Percentiles rank a stretch among this genome's conserved stretches.
These are phyloP conservation scores for Spea bombifrons DNA, from an alignment of 2,113 vertebrate species.

Conservation along the genomic window DNA sequence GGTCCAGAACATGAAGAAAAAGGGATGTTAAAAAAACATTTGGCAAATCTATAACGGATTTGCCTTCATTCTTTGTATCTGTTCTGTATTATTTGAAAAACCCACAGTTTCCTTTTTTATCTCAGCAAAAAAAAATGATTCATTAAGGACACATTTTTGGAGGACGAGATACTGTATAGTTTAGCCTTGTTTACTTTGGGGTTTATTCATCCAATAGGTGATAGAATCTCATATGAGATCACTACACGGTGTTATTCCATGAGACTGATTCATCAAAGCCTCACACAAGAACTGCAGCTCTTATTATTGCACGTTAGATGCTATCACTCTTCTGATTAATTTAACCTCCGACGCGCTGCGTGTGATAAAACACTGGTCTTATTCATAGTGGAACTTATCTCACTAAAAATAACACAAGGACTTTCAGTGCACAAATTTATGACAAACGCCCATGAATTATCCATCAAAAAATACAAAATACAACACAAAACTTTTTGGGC, in stretches of 20 bases:
- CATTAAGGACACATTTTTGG: neutral
- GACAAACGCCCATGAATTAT: no score
- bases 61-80: no score
- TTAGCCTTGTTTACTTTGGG: neutral
- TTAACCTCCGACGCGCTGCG: neutral
- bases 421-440: no score
- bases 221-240: neutral
- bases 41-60: no score
- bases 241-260: neutral
- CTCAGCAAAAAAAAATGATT: neutral
- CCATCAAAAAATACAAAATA: no score
- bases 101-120: no score
- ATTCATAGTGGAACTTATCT: slow-evolving; percentile 17
- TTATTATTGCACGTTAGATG: slow-evolving; percentile 13
- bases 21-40: no score
- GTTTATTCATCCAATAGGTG: slow-evolving; percentile 10
- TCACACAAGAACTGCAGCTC: neutral
- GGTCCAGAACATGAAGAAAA: no score
- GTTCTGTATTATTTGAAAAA: no score
- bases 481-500: no score
- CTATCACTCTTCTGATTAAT: slow-evolving; percentile 18
- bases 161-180: neutral
- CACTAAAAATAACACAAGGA: slow-evolving; percentile 8
- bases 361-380: slow-evolving; percentile 9
- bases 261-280: slow-evolving; percentile 26